phyloP scores from a whole-genome alignment of 2,888 invertebrate species.

The Gnatocerus cornutus region DNA sequence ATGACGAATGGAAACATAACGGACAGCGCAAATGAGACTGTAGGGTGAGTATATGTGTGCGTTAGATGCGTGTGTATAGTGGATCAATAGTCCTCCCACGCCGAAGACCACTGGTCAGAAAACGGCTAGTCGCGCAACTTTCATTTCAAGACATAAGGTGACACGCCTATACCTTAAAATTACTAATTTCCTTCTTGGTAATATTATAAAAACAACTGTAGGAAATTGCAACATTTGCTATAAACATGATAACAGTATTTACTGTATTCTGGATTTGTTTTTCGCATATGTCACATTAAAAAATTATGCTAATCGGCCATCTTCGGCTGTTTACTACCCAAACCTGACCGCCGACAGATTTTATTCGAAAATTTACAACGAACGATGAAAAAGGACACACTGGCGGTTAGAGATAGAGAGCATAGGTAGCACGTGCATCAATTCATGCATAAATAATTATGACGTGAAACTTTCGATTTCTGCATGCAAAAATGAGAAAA shows the following conservation, averaged over 20 bases:
- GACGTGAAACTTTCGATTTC: slow-evolving; percentile 39
- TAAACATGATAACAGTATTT: neutral
- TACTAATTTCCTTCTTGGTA: slow-evolving; percentile 51
- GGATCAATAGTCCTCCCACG: slow-evolving; percentile 71
- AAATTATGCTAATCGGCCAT: slow-evolving; percentile 11
- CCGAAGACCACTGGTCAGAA: slow-evolving; percentile 71
- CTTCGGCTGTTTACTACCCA: slow-evolving; percentile 7
- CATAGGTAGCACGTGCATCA: slow-evolving; percentile 56
- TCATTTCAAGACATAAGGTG: slow-evolving; percentile 69
- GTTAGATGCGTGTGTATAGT: slow-evolving; percentile 67
- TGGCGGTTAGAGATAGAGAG: slow-evolving; percentile 14
- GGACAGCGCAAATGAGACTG: slow-evolving; percentile 68
- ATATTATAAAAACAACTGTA: slow-evolving; percentile 10
- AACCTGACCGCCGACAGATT: slow-evolving; percentile 1
- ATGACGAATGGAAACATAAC: slow-evolving; percentile 71
- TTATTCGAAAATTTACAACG: slow-evolving; percentile 5
- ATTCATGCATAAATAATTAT: slow-evolving; percentile 60
- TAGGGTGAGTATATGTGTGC: slow-evolving; percentile 63
- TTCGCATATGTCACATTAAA: neutral
- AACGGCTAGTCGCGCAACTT: slow-evolving; percentile 69
- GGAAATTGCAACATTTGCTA: neutral
- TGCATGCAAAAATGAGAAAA: slow-evolving; percentile 33
- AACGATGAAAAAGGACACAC: slow-evolving; percentile 10
- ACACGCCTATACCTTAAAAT: slow-evolving; percentile 68
- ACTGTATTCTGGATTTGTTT: neutral